A percentile compares a stretch with the other conserved stretches of the same genome.
phyloP scores from a whole-genome alignment of 2,888 invertebrate genomes.

The Arenicola marina region DNA sequence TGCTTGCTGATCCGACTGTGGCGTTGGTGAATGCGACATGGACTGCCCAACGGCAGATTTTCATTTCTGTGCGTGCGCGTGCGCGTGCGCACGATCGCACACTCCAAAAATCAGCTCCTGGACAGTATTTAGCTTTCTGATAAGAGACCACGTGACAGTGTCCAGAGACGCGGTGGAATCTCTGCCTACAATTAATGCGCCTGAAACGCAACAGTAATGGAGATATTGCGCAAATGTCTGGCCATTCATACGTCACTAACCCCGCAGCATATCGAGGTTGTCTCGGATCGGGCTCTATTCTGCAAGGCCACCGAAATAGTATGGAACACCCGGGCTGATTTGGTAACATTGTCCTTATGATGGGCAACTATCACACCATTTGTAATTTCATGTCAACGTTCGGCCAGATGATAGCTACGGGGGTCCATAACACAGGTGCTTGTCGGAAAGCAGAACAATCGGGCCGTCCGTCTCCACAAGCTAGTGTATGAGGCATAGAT shows the following conservation, averaged over 20 bases:
- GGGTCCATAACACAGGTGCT: conserved; percentile 30
- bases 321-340: conserved; percentile 26
- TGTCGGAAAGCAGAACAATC: conserved; percentile 22
- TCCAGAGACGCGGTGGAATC: conserved; percentile 10
- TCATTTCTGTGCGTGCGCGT: too few species aligned
- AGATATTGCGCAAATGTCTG: conserved; percentile 13
- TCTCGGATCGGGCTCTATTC: conserved; percentile 34
- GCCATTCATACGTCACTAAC: conserved; percentile 11
- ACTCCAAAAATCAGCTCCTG: not conserved
- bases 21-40: too few species aligned
- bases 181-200: conserved; percentile 20
- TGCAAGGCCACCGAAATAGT: conserved; percentile 35
- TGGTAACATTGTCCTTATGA: conserved; percentile 19
- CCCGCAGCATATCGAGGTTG: conserved; percentile 14
- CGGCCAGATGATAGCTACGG: conserved; percentile 34
- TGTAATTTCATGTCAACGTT: conserved; percentile 33
- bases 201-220: conserved; percentile 18
- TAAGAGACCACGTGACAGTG: not conserved
- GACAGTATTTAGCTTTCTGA: not conserved
- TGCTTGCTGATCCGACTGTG: too few species aligned
- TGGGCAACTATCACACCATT: conserved; percentile 34
- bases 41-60: too few species aligned
- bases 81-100: too few species aligned
- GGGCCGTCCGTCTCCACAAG: conserved; percentile 28
- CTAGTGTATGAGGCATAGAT: conserved; percentile 30